Evolutionary conservation across 2,113 vertebrate genomes (phyloP), one percentile per base, ranked within the genome.

Genomic region (Rana temporaria): DNA sequence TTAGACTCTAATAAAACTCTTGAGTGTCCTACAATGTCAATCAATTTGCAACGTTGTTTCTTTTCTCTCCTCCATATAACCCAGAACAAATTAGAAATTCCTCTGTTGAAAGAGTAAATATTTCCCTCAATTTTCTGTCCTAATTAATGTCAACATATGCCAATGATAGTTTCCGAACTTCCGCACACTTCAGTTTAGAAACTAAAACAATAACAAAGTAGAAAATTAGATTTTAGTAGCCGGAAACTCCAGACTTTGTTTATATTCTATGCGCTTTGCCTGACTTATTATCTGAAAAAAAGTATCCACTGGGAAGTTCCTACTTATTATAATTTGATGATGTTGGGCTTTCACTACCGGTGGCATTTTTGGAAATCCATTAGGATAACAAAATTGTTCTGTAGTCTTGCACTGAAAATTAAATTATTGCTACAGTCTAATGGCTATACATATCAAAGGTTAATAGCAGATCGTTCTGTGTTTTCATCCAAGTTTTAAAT

Each of bases 81-180:
- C 1, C 60, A 14, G 60, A 63, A 63, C 20, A 63, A 24, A 63
- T 24, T 63, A 26, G 20, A 24, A 63, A 26, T 15, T 26, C 60
- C 60, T 63, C 20, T 63, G 8, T 63, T 26, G 60, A 12, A 63
- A 24, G 22, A 24, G 24, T 20, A 63, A 20, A 63, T 63, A 63
- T 63, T 63, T 63, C 20, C 60, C 9, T 14, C 22, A 71, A 55
- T 20, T 71, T 26, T 17, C 20, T 6, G 53, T 71, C 20, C 48
- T 71, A 55, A 71, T 71, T 55, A 55, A 71, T 55, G 56, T 75
- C 30, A 75, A 75, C 26, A 60, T 30, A n/a, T 75, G 57, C 60
- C 26, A 75, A 32, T 60, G 18, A 3, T 4, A 52, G 48, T 71
- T 71, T 48, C 14, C 22, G 53, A 3, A 53, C n/a, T 71, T 9